phyloP scores from a whole-genome alignment of 2,888 invertebrate genomes.

The Sinentomon sp. region DNA sequence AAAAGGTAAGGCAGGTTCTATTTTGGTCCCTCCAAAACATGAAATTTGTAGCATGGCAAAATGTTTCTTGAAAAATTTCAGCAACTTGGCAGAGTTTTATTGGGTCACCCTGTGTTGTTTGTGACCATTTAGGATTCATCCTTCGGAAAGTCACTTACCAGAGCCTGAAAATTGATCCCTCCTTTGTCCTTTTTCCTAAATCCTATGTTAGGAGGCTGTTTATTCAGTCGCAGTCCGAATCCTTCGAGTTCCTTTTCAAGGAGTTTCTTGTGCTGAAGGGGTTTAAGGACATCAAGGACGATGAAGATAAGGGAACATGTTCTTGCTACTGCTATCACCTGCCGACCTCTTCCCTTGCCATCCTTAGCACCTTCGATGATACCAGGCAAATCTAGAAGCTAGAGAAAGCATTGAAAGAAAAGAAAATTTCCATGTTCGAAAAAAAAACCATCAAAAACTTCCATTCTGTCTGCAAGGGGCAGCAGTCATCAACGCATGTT shows the following conservation, averaged over 20 bases:
- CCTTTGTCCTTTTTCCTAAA: slow-evolving; percentile 95
- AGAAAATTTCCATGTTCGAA: not conserved
- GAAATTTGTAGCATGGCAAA: too few species aligned
- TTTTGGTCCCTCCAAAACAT: too few species aligned
- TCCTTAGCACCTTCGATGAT: slow-evolving; percentile 99
- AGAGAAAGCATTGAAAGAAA: slow-evolving; percentile 14
- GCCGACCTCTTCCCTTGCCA: slow-evolving; percentile 93
- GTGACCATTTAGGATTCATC: too few species aligned
- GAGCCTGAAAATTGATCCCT: slow-evolving; percentile 76
- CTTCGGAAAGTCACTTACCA: slow-evolving; percentile 29
- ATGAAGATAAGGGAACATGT: slow-evolving; percentile 96
- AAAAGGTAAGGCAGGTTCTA: too few species aligned
- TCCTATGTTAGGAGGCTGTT: slow-evolving; percentile 86
- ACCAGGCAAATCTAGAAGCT: slow-evolving; percentile 93
- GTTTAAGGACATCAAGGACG: slow-evolving; percentile 88
- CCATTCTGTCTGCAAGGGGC: not conserved
- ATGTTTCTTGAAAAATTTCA: too few species aligned
- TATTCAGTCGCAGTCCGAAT: slow-evolving; percentile 83
- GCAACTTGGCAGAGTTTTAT: too few species aligned
- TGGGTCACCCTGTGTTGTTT: too few species aligned
- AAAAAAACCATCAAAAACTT: not conserved
- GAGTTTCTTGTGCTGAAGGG: slow-evolving; percentile 78
- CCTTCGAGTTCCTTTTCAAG: slow-evolving; percentile 97
- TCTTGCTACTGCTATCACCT: slow-evolving; percentile 94
- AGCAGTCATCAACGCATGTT: not conserved